Evolutionary conservation across 1,140 invertebrate genomes (phyloP).

Genomic region (Pseudobourletiella spinata): DNA sequence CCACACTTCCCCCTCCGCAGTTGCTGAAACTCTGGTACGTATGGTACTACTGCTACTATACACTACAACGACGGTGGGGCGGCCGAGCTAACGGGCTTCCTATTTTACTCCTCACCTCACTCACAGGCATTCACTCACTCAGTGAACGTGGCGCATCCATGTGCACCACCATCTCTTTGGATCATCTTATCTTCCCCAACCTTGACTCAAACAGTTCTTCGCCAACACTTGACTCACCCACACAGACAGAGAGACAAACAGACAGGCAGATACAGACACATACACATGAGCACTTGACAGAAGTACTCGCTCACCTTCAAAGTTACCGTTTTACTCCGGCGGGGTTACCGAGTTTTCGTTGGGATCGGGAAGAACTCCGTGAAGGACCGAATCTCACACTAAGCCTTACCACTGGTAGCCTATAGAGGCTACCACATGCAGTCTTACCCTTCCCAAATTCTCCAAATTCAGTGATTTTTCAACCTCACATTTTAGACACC

Average conservation of each 20-base stretch:
- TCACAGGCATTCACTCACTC: not conserved
- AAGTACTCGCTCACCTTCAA: too few relatives aligned
- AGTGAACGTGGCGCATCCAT: too few relatives aligned
- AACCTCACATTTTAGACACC: too few relatives aligned
- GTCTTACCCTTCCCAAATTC: not conserved
- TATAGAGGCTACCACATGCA: not conserved
- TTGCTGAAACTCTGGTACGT: too few relatives aligned
- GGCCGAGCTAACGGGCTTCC: too few relatives aligned
- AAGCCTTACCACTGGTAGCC: not conserved
- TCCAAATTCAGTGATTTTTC: not conserved
- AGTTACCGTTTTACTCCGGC: too few relatives aligned
- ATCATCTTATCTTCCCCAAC: not conserved
- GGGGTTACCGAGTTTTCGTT: too few relatives aligned
- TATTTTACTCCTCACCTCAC: not conserved
- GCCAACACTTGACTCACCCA: not conserved
- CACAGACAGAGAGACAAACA: not conserved
- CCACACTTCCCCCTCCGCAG: too few relatives aligned
- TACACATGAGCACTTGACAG: too few relatives aligned
- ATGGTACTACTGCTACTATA: too few relatives aligned
- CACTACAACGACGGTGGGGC: too few relatives aligned
- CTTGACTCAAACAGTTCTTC: not conserved
- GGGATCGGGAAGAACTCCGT: too few relatives aligned
- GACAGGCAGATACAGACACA: not conserved
- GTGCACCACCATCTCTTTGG: not conserved
- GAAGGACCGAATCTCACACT: not conserved